A percentile compares a stretch with the other conserved stretches of the same genome.
Evolutionary conservation across 2,888 invertebrate species (phyloP).

Genomic region (Brachylomia viminalis): DNA sequence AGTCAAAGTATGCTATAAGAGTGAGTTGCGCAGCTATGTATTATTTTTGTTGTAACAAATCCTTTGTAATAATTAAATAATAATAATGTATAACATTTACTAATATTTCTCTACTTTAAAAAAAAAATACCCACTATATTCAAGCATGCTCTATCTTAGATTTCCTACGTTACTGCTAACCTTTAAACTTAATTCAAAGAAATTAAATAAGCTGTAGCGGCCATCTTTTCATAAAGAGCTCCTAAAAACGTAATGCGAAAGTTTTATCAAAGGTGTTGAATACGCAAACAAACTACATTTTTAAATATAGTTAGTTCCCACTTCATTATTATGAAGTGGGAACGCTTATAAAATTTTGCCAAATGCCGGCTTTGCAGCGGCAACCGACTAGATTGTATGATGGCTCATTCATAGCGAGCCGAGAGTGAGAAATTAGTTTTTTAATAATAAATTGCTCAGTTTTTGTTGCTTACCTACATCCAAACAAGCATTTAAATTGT

Average conservation of each 20-base stretch:
- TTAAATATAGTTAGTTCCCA: slow-evolving; percentile 57
- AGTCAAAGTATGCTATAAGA: background rate
- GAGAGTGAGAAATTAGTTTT: slow-evolving; percentile 66
- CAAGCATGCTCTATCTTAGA: background rate
- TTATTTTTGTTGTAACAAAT: background rate
- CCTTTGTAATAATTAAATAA: background rate
- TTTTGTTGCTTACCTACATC: slow-evolving; percentile 42
- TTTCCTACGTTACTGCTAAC: background rate
- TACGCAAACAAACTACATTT: slow-evolving; percentile 52
- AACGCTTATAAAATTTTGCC: slow-evolving; percentile 62
- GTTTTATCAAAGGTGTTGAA: slow-evolving; percentile 54
- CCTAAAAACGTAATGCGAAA: slow-evolving; percentile 20
- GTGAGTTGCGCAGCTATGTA: no score
- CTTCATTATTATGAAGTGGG: slow-evolving; percentile 64
- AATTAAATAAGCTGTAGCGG: background rate
- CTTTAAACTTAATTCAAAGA: background rate
- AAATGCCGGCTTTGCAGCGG: slow-evolving; percentile 48
- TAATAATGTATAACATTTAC: no score
- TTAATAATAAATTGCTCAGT: slow-evolving; percentile 59
- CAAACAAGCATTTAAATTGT: slow-evolving; percentile 26
- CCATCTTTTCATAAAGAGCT: background rate
- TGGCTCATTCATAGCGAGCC: slow-evolving; percentile 62
- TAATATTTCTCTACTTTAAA: no score
- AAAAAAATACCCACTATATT: no score
- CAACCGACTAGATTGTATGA: slow-evolving; percentile 60